Percentiles rank a stretch among this genome's conserved stretches.
phyloP scores from a whole-genome alignment of 2,113 vertebrate species.

The Plecturocebus donacophilus region DNA sequence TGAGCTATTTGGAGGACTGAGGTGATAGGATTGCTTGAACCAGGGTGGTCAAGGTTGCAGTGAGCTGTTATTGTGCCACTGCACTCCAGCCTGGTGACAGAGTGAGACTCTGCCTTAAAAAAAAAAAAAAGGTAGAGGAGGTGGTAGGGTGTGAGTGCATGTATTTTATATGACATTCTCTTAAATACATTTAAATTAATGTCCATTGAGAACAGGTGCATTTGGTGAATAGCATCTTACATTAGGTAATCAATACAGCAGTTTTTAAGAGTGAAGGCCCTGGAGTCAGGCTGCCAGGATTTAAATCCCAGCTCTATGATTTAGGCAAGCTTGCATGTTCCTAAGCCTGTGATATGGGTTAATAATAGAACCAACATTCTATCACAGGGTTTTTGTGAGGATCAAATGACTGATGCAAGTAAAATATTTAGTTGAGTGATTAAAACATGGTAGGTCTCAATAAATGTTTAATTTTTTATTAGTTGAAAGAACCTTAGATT shows the following conservation, averaged over 20 bases:
- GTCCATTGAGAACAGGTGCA: background rate
- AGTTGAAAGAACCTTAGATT: background rate
- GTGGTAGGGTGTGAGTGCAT: background rate
- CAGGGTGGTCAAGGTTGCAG: too few relatives aligned
- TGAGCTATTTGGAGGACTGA: too few relatives aligned
- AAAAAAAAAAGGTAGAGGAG: background rate
- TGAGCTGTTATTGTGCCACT: too few relatives aligned
- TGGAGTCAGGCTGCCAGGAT: background rate
- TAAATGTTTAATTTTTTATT: background rate
- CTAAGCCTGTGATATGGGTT: background rate
- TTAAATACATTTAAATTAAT: background rate
- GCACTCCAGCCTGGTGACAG: too few relatives aligned
- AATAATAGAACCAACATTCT: background rate
- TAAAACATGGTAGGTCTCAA: background rate
- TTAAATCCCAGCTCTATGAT: background rate
- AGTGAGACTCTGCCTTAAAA: too few relatives aligned
- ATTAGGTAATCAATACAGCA: background rate
- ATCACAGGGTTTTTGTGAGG: background rate
- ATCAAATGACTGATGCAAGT: background rate
- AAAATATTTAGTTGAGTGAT: background rate
- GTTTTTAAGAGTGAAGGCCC: background rate
- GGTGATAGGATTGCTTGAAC: too few relatives aligned
- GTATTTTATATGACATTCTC: background rate
- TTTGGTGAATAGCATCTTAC: background rate
- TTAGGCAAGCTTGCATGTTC: background rate